phyloP scores from a whole-genome alignment of 1,140 invertebrate species.

The Bombus confusus region DNA sequence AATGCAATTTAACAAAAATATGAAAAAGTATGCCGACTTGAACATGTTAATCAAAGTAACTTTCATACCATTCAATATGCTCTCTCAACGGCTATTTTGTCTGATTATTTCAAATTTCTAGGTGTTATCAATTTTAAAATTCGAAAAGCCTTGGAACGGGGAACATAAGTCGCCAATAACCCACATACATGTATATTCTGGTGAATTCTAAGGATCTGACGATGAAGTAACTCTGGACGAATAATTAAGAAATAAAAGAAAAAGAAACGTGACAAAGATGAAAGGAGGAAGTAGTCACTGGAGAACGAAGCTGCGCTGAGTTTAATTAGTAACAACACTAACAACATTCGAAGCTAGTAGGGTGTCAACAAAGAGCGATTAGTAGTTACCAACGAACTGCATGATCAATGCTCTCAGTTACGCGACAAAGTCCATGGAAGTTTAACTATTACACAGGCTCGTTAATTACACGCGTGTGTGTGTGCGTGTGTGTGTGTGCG shows the following conservation, averaged over 20 bases:
- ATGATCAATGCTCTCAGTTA: conserved; percentile 37
- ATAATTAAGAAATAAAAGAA: too few relatives aligned
- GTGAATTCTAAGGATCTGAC: too few relatives aligned
- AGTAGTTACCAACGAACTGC: conserved; percentile 16
- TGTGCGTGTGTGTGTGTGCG: background rate
- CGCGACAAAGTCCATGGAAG: conserved; percentile 7
- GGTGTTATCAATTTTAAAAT: too few relatives aligned
- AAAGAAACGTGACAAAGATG: background rate
- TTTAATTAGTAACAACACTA: conserved; percentile 17
- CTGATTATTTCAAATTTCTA: background rate
- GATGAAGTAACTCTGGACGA: too few relatives aligned
- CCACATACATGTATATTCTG: too few relatives aligned
- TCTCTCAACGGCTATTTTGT: background rate
- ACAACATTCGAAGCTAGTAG: background rate
- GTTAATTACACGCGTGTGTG: conserved; percentile 1
- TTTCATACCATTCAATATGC: background rate
- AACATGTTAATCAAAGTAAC: background rate
- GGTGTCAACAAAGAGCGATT: conserved; percentile 38
- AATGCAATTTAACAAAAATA: too few relatives aligned
- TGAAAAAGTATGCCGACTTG: too few relatives aligned
- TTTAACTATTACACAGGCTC: conserved; percentile 23
- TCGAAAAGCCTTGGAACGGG: background rate
- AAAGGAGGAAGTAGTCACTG: too few relatives aligned
- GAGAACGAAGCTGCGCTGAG: background rate
- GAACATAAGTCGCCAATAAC: too few relatives aligned